These are phyloP conservation scores for Folsomia manolachei DNA, from an alignment of 2,888 invertebrate genomes.

Conservation along the genomic window DNA sequence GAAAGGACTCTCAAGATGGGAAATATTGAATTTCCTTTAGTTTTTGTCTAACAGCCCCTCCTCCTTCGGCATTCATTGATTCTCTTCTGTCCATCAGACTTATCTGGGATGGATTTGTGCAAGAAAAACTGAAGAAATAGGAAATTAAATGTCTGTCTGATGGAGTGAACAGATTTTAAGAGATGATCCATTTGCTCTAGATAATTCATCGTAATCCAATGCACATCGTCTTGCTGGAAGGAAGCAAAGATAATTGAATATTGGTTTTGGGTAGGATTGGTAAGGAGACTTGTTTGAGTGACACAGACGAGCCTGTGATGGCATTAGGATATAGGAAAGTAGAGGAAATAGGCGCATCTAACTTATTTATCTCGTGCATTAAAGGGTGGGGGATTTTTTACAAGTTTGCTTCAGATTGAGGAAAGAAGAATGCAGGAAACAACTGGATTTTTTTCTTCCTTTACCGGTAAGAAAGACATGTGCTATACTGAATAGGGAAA, in stretches of 20 bases:
- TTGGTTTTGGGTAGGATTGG: no score
- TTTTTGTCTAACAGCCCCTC: background rate
- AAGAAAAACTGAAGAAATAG: background rate
- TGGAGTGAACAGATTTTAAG: background rate
- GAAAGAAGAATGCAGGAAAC: conserved; percentile 46
- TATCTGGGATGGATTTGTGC: no score
- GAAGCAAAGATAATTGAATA: no score
- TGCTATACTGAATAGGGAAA: no score
- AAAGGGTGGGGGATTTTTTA: background rate
- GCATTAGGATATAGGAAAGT: no score
- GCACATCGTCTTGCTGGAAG: background rate
- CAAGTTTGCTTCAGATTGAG: conserved; percentile 32
- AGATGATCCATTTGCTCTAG: background rate
- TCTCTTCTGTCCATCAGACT: conserved; percentile 22
- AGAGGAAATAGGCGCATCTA: background rate
- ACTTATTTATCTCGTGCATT: background rate
- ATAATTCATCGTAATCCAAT: conserved; percentile 12
- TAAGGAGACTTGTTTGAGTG: no score
- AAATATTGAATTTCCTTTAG: conserved; percentile 6
- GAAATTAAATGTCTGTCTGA: conserved; percentile 19
- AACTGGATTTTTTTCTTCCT: conserved; percentile 30
- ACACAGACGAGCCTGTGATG: no score
- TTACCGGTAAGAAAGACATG: conserved; percentile 14
- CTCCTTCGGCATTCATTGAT: background rate
- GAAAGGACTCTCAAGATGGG: background rate